Percentiles rank a stretch among this genome's conserved stretches.
Evolutionary conservation across 23 tunicate genomes (phyloP).

Genomic region (Styela clava): DNA sequence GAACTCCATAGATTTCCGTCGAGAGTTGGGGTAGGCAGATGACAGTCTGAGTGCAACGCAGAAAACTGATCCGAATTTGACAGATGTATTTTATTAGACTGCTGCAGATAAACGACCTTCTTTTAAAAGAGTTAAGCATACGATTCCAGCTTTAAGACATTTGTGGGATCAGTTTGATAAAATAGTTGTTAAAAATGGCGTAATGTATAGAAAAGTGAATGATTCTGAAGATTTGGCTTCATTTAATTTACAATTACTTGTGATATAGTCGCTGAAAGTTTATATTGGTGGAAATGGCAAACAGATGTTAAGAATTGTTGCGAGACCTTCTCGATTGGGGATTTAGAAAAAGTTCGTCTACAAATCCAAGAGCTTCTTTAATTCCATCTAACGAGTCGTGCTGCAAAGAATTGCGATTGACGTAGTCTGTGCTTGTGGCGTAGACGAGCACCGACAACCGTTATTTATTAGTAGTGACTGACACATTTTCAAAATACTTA

Average conservation of each 20-base stretch:
- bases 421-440: conserved; percentile 12
- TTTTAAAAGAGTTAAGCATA: not conserved
- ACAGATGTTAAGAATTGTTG: not conserved
- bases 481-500: not conserved
- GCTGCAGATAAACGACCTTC: not conserved
- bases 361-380: not conserved
- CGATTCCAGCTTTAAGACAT: not conserved
- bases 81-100: not conserved
- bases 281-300: not conserved
- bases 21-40: not conserved
- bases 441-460: not conserved
- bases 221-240: not conserved
- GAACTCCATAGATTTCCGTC: not conserved
- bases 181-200: not conserved
- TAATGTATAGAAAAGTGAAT: not conserved
- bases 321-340: not conserved
- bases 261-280: not conserved
- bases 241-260: not conserved
- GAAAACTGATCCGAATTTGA: not conserved
- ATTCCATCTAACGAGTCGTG: not conserved
- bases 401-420: conserved; percentile 15
- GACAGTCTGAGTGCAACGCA: not conserved
- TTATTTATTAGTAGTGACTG: conserved; percentile 15
- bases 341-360: not conserved
- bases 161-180: not conserved